These are phyloP conservation scores for Laterallus jamaicensis DNA, from an alignment of 2,113 vertebrate genomes.

Conservation along the genomic window DNA sequence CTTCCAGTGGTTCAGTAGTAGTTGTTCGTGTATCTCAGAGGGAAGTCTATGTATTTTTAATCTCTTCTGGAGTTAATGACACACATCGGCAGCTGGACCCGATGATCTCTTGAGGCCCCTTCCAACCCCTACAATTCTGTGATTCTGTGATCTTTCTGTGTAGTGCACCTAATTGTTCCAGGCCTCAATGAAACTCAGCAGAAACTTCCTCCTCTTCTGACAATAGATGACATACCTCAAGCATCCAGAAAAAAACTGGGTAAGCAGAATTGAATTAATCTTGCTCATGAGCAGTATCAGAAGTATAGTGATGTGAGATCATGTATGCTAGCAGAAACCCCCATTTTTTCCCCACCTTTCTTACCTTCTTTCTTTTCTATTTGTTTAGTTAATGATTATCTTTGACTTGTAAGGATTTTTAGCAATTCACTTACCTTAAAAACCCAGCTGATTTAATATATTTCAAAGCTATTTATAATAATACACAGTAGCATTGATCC, in stretches of 20 bases:
- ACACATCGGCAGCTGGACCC: not conserved
- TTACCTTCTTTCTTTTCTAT: not conserved
- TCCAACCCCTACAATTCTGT: too few species aligned
- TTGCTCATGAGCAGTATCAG: not conserved
- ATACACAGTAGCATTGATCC: not conserved
- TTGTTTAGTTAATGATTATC: not conserved
- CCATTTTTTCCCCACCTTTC: not conserved
- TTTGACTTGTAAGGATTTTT: not conserved
- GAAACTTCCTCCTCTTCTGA: constrained; percentile 71
- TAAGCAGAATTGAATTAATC: constrained; percentile 48
- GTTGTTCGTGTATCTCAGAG: not conserved
- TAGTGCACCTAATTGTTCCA: constrained; percentile 79
- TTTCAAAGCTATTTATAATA: not conserved
- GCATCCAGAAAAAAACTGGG: constrained; percentile 71
- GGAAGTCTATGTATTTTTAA: not conserved
- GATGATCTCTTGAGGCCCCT: too few species aligned
- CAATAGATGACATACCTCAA: constrained; percentile 72
- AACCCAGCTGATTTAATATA: not conserved
- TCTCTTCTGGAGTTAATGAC: not conserved
- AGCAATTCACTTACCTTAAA: not conserved
- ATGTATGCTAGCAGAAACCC: not conserved
- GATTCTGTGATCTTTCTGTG: constrained; percentile 4
- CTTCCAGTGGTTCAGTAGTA: not conserved
- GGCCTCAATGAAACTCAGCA: constrained; percentile 73
- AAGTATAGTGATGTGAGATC: not conserved